Conservation (phyloP, 1,140 invertebrate genomes). For the Zophobas morio region DNA sequence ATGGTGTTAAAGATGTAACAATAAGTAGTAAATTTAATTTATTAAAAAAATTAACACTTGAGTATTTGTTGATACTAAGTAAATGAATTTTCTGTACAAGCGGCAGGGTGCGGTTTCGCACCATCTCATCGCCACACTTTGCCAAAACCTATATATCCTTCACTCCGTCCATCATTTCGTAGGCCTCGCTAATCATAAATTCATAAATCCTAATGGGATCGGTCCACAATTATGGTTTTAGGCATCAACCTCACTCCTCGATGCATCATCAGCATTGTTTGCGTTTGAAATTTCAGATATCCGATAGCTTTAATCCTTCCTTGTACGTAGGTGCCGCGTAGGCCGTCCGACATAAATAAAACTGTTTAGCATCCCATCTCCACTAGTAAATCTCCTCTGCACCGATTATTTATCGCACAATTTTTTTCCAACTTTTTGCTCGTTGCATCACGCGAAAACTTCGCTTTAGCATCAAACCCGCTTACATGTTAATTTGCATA, state of each 20-base stretch:
- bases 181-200: not conserved
- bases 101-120: not conserved
- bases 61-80: too few species aligned
- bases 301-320: constrained; percentile 14
- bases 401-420: constrained; percentile 1
- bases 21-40: not conserved
- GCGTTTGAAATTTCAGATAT: constrained; percentile 36
- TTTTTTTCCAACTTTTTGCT: not conserved
- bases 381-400: not conserved
- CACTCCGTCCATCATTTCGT: not conserved
- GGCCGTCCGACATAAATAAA: constrained; percentile 14
- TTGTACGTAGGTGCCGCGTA: constrained; percentile 15
- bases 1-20: too few species aligned
- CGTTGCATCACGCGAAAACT: not conserved
- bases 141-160: too few species aligned
- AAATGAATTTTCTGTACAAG: too few species aligned
- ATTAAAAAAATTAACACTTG: not conserved
- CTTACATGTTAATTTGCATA: not conserved
- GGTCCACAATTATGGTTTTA: not conserved
- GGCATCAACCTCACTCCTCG: not conserved
- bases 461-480: not conserved
- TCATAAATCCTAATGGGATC: not conserved
- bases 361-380: constrained; percentile 1
- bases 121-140: not conserved
- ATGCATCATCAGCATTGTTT: constrained; percentile 31